phyloP scores from a whole-genome alignment of 1,140 invertebrate species.

The Trichoplusia ni region DNA sequence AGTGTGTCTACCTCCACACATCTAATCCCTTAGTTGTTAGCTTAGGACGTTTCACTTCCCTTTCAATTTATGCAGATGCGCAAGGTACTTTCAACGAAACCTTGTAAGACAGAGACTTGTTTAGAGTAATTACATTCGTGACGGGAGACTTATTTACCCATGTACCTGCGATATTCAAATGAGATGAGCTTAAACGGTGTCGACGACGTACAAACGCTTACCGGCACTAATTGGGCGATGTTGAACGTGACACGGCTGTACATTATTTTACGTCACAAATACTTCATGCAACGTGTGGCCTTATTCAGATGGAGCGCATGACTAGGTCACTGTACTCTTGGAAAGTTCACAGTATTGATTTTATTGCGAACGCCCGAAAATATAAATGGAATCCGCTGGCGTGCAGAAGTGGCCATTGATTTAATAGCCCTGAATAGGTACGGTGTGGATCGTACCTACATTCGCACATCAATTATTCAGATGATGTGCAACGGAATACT shows the following conservation, averaged over 20 bases:
- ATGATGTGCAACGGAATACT: not conserved
- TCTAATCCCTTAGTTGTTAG: constrained; percentile 24
- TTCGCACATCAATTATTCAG: constrained; percentile 14
- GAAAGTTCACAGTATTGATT: constrained; percentile 80
- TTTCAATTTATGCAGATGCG: constrained; percentile 17
- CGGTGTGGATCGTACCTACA: constrained; percentile 9
- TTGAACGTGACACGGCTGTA: constrained; percentile 16
- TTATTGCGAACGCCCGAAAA: constrained; percentile 79
- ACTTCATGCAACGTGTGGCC: constrained; percentile 67
- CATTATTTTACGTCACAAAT: constrained; percentile 56
- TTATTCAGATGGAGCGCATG: constrained; percentile 59
- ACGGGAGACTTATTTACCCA: not conserved
- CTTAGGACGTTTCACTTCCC: constrained; percentile 27
- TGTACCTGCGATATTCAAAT: constrained; percentile 25
- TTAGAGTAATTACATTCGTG: constrained; percentile 29
- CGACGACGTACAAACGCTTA: constrained; percentile 27
- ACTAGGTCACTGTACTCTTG: constrained; percentile 76
- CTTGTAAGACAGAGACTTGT: constrained; percentile 30
- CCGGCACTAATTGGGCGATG: constrained; percentile 40
- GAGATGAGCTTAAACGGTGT: constrained; percentile 12
- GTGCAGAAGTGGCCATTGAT: constrained; percentile 57
- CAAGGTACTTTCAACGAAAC: constrained; percentile 4
- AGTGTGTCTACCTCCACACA: not conserved
- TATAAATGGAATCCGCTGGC: constrained; percentile 67
- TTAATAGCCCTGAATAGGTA: constrained; percentile 51